Evolutionary conservation across 2,113 vertebrate species (phyloP).

Genomic region (Myxocyprinus asiaticus): DNA sequence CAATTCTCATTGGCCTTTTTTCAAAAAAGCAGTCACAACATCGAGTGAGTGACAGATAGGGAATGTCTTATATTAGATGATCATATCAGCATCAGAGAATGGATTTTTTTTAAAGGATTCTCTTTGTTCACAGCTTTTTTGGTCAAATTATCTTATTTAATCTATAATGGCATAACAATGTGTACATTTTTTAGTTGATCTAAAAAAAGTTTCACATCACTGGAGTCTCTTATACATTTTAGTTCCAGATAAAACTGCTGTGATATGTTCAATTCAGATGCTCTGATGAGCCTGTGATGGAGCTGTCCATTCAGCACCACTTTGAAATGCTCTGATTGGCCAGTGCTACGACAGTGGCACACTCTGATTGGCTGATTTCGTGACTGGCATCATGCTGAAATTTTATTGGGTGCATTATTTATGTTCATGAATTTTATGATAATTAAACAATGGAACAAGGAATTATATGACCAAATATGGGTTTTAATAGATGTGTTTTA

Average conservation of each 20-base stretch:
- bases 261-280: neutral
- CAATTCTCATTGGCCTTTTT: too few species aligned
- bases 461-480: neutral
- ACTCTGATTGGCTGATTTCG: neutral
- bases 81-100: too few species aligned
- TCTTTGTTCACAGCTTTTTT: neutral
- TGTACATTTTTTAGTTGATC: neutral
- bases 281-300: neutral
- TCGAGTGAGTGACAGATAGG: too few species aligned
- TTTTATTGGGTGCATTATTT: neutral
- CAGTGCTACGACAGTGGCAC: neutral
- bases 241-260: neutral
- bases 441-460: too few species aligned
- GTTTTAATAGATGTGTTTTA: neutral
- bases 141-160: neutral
- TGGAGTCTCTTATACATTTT: neutral
- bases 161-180: too few species aligned
- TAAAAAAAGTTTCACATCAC: too few species aligned
- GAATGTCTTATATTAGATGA: too few species aligned
- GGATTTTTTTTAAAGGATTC: too few species aligned
- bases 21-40: too few species aligned
- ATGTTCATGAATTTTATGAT: too few species aligned
- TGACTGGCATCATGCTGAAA: neutral
- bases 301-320: constrained; percentile 60
- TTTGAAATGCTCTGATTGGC: neutral